Conservation (phyloP, 2,888 invertebrate species). For the Digitonthophagus gazella region DNA sequence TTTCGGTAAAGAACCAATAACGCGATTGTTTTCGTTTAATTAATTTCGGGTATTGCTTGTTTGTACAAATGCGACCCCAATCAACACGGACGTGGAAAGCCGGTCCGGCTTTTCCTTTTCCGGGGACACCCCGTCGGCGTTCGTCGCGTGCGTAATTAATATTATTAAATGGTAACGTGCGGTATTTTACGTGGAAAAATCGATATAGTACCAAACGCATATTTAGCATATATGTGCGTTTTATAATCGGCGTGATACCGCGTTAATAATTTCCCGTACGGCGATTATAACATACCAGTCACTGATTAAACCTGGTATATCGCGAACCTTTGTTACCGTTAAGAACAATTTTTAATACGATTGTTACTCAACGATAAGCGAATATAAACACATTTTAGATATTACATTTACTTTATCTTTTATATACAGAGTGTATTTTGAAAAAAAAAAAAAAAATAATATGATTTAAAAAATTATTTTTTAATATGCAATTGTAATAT, state of each 20-base stretch:
- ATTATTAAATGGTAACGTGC: not conserved
- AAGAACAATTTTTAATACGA: too few species aligned
- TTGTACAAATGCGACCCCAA: conserved; percentile 16
- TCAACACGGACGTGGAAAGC: not conserved
- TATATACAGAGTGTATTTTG: too few species aligned
- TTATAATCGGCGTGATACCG: not conserved
- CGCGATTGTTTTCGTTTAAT: conserved; percentile 26
- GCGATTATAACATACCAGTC: too few species aligned
- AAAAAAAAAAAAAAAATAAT: too few species aligned
- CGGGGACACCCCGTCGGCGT: not conserved
- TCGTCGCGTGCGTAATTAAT: not conserved
- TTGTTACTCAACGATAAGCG: too few species aligned
- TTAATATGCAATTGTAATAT: too few species aligned
- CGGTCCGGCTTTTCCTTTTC: not conserved
- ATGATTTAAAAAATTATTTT: too few species aligned
- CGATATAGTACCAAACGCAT: not conserved
- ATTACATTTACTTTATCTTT: too few species aligned
- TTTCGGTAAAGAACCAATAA: conserved; percentile 18
- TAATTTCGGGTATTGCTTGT: conserved; percentile 20
- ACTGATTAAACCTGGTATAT: too few species aligned
- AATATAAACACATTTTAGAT: too few species aligned
- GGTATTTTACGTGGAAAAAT: not conserved
- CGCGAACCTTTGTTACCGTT: too few species aligned
- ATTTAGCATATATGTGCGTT: not conserved
- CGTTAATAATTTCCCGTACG: too few species aligned